Percentiles rank a stretch among this genome's conserved stretches.
Evolutionary conservation across 2,113 vertebrate genomes (phyloP).

Genomic region (Furnarius figulus): DNA sequence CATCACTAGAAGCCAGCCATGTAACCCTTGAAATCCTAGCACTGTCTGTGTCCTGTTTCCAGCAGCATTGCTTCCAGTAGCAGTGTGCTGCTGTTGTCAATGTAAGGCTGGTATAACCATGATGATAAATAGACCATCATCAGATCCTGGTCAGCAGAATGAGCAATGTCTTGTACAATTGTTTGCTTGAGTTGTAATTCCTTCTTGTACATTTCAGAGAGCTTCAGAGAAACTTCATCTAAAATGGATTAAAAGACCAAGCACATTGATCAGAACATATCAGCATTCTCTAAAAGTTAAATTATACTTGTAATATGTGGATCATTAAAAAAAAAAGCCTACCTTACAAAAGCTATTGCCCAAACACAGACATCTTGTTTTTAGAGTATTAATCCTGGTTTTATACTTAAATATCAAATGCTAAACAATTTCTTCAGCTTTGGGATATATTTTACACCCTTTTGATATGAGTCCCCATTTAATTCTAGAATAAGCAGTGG

Average conservation of each 20-base stretch:
- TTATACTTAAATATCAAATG: neutral
- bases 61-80: conserved; percentile 88
- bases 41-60: conserved; percentile 86
- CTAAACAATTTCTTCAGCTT: neutral
- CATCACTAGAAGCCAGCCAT: neutral
- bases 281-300: neutral
- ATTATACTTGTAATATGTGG: neutral
- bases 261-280: neutral
- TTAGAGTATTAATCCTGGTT: neutral
- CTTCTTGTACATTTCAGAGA: conserved; percentile 79
- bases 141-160: conserved; percentile 78
- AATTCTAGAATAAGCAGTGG: neutral
- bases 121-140: conserved; percentile 86
- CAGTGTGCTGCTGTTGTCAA: conserved; percentile 74
- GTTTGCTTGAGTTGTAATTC: conserved; percentile 85
- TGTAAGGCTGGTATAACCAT: conserved; percentile 92
- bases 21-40: conserved; percentile 59
- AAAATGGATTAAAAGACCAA: conserved; percentile 37
- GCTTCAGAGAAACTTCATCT: conserved; percentile 77
- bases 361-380: neutral
- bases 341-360: neutral
- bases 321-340: neutral
- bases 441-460: neutral
- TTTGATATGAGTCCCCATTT: neutral
- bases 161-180: conserved; percentile 83